Base-by-base conservation (phyloP, 2,888 invertebrate species). In the Metalampra italica region DNA sequence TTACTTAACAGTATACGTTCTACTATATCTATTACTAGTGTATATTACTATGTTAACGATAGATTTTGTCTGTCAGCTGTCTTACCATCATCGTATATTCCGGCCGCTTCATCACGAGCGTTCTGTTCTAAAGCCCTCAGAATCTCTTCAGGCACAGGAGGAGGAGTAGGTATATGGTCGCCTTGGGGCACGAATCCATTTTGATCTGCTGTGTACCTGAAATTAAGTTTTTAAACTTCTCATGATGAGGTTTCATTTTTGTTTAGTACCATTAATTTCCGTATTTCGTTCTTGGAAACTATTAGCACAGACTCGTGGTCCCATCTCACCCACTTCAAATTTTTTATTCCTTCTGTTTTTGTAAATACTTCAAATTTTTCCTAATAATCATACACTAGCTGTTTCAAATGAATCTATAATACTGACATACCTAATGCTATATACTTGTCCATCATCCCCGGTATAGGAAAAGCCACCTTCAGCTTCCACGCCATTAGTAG, bases 131-230 rank as follows among this genome's bases (percentile, higher is more conserved):
- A 51, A 49, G 86, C 82, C 54, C 68, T 76, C 52, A 84, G 62
- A 52, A 86, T 85, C 56, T 85, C 87, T 59, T 78, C 82, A 0
- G 89, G 89, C 1, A 88, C 61, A 0, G 87, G 87, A 4, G 83
- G 89, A 45, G 78, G 79, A 8, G 88, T 86, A 9, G 90, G 90
- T 9, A 89, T 62, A 51, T 88, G 87, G 36, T 83, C 85, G 1
- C 88, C 88, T 49, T 79, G 71, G 3, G 88, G 81, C 12, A 78
- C 75, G 60, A 87, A 88, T 12, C 88, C 88, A 40, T 89, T 86
- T 63, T 85, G 79, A 48, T 82, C 88, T 55, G 88, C 88, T 5
- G 84, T 84, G 57, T 89, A 89, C 49, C 86, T 87, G 56, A 32
- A 39, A 53, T 13, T 13, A 29, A 13, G 22, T 22, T 22, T 2